Percentiles rank a stretch among this genome's conserved stretches.
Conservation (phyloP, 2,888 invertebrate species). For the Aphodius sticticus region DNA sequence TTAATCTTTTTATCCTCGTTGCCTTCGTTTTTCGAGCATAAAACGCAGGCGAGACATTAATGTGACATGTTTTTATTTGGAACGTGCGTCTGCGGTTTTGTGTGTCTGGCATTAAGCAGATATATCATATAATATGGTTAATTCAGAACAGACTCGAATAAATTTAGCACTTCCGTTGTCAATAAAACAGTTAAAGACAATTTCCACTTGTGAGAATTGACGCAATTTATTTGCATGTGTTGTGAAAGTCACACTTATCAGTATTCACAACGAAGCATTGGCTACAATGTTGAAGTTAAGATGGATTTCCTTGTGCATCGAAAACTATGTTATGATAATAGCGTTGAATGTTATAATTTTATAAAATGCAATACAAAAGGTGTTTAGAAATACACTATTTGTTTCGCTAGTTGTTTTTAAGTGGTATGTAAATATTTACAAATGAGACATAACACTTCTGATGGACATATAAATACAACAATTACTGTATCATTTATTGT, state of each 20-base stretch:
- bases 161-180: constrained; percentile 4
- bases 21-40: neutral
- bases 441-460: too few species aligned
- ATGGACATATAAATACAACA: too few species aligned
- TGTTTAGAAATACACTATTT: too few species aligned
- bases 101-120: neutral
- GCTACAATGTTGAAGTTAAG: neutral
- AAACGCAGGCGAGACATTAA: neutral
- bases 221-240: neutral
- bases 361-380: too few species aligned
- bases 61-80: neutral
- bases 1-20: neutral
- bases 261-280: neutral
- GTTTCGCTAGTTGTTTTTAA: too few species aligned
- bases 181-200: neutral
- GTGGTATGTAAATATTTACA: too few species aligned
- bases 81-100: neutral
- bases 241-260: neutral
- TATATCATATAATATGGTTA: neutral
- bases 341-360: too few species aligned
- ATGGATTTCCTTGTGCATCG: neutral
- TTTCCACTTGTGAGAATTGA: neutral
- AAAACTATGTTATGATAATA: too few species aligned
- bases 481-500: too few species aligned
- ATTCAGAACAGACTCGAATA: neutral